Percentiles rank a stretch among this genome's conserved stretches.
Conservation (phyloP, 1,140 invertebrate species). For the Hylyphantes graminicola region DNA sequence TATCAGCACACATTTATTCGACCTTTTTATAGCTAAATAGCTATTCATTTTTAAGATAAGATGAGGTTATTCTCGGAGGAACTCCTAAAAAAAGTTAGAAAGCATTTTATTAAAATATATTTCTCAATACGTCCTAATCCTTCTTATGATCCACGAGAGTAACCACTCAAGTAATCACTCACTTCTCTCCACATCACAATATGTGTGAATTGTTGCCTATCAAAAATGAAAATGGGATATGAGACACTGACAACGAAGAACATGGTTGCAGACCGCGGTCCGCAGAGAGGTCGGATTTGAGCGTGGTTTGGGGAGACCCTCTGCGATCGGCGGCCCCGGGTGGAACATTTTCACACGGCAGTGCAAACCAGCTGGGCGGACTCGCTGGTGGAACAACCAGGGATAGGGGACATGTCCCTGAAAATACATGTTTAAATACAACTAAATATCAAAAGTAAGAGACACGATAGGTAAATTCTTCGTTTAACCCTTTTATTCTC, state of each 20-base stretch:
- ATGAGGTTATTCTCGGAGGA: too few species aligned
- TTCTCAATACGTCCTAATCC: neutral
- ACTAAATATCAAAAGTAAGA: too few species aligned
- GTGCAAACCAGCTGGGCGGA: constrained; percentile 17
- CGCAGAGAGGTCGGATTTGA: constrained; percentile 30
- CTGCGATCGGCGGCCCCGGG: neutral
- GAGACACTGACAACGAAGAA: neutral
- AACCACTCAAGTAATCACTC: neutral
- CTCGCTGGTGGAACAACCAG: constrained; percentile 44
- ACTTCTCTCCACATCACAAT: neutral
- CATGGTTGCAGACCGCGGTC: neutral
- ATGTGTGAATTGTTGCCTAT: neutral
- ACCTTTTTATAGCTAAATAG: too few species aligned
- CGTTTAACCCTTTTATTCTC: too few species aligned
- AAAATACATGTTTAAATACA: neutral
- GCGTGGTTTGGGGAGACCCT: constrained; percentile 7
- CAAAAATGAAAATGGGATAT: neutral
- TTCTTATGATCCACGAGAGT: neutral
- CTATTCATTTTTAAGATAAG: too few species aligned
- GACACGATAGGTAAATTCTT: too few species aligned
- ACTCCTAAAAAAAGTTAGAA: neutral
- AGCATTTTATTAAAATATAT: neutral
- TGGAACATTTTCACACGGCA: neutral
- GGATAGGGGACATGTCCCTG: constrained; percentile 20
- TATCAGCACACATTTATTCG: too few species aligned